These are phyloP conservation scores for Platygyra sinensis DNA, from an alignment of 64 coral and sea anemone species.

Conservation along the genomic window DNA sequence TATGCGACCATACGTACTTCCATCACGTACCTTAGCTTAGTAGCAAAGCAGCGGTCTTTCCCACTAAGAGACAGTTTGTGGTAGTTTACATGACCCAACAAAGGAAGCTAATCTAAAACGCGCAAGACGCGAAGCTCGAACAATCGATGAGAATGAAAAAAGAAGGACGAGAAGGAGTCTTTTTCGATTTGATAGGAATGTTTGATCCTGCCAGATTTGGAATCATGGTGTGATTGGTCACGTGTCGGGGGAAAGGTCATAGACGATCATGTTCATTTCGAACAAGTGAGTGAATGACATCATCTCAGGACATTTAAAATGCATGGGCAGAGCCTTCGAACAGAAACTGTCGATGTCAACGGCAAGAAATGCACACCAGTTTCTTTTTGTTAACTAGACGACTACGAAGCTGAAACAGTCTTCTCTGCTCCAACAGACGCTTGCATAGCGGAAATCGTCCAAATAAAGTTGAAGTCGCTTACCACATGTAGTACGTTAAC, in stretches of 20 bases:
- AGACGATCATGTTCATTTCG: not conserved
- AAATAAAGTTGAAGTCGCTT: too few relatives aligned
- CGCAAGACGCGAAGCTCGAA: too few relatives aligned
- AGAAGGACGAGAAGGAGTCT: too few relatives aligned
- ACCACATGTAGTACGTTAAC: too few relatives aligned
- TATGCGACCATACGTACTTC: too few relatives aligned
- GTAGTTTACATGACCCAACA: not conserved
- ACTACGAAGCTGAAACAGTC: not conserved
- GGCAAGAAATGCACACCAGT: not conserved
- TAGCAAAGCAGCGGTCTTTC: not conserved
- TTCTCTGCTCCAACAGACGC: not conserved
- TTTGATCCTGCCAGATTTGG: not conserved
- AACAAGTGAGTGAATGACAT: not conserved
- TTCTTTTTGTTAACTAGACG: not conserved
- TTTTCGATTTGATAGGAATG: not conserved
- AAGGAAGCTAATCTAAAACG: not conserved
- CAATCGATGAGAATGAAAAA: not conserved
- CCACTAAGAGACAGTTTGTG: not conserved
- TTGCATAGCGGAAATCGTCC: not conserved
- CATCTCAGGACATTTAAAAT: not conserved
- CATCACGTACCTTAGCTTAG: too few relatives aligned
- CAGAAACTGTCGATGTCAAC: not conserved
- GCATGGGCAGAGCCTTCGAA: not conserved
- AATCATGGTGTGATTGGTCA: conserved; percentile 1
- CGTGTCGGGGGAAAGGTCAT: conserved; percentile 1